Evolutionary conservation across 23 tunicate species (phyloP).

Genomic region (Styela clava): DNA sequence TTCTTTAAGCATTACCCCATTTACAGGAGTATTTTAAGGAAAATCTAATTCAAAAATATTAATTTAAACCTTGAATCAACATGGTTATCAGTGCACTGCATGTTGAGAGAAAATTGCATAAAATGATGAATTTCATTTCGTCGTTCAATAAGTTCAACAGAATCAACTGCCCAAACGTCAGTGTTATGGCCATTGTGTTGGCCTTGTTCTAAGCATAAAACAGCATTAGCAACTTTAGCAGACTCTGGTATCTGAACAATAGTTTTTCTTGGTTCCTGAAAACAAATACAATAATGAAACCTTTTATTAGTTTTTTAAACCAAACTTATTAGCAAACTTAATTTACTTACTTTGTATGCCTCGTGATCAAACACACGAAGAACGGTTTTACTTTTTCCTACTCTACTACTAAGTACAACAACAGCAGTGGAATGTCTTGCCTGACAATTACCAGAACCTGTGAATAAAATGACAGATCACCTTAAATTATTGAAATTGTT

Average conservation of each 20-base stretch:
- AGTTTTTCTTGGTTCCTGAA: constrained; percentile 32
- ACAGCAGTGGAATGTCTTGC: not conserved
- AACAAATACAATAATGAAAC: not conserved
- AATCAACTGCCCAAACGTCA: constrained; percentile 67
- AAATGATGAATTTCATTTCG: constrained; percentile 32
- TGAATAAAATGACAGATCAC: not conserved
- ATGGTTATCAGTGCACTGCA: constrained; percentile 4
- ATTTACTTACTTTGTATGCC: constrained; percentile 1
- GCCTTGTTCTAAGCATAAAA: constrained; percentile 52
- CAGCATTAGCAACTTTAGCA: constrained; percentile 6
- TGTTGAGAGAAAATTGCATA: constrained; percentile 55
- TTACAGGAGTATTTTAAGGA: no score
- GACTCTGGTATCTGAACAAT: constrained; percentile 47
- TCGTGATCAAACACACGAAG: not conserved
- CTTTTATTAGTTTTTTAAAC: not conserved
- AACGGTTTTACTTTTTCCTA: not conserved
- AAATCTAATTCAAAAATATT: no score
- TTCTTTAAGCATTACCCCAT: no score
- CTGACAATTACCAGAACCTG: not conserved
- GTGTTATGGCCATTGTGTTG: not conserved
- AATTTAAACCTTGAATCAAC: not conserved
- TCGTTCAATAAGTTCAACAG: constrained; percentile 45
- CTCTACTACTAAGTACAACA: not conserved
- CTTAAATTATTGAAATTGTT: not conserved
- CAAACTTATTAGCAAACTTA: no score